phyloP scores from a whole-genome alignment of 1,140 invertebrate species.

The Drosophila sp. region DNA sequence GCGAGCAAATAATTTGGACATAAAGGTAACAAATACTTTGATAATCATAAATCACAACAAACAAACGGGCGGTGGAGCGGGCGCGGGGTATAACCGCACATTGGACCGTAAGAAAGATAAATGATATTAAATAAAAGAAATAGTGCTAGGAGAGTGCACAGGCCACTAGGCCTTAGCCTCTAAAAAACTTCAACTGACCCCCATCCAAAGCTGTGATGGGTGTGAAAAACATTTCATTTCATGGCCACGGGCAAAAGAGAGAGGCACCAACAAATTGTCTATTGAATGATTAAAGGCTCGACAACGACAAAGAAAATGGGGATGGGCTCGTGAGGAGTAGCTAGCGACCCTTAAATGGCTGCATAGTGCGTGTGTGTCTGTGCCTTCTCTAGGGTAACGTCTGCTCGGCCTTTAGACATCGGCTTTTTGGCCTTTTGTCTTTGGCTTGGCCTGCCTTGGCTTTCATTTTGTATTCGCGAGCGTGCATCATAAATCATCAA shows the following conservation, averaged over 20 bases:
- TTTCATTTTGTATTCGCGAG: constrained; percentile 71
- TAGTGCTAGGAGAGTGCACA: not conserved
- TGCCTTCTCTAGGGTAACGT: not conserved
- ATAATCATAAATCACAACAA: constrained; percentile 80
- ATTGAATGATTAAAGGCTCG: constrained; percentile 75
- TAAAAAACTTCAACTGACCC: not conserved
- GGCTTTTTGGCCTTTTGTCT: not conserved
- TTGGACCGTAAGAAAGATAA: constrained; percentile 76
- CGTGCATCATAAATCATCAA: constrained; percentile 72
- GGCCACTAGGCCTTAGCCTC: not conserved
- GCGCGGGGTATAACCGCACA: constrained; percentile 53
- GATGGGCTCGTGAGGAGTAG: constrained; percentile 14
- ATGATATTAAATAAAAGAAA: constrained; percentile 74
- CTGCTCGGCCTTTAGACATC: not conserved
- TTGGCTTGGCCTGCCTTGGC: constrained; percentile 4
- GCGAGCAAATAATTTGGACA: constrained; percentile 78
- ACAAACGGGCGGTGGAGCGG: not conserved
- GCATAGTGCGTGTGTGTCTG: not conserved
- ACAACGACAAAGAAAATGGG: constrained; percentile 3
- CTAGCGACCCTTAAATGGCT: not conserved
- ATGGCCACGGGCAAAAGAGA: constrained; percentile 24
- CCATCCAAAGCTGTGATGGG: constrained; percentile 44
- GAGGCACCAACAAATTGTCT: constrained; percentile 72
- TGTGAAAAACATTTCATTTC: constrained; percentile 79
- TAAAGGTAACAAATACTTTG: constrained; percentile 81